Evolutionary conservation across 1,140 invertebrate genomes (phyloP), one percentile per base, ranked within the genome.

Genomic region (Heliconius nattereri): DNA sequence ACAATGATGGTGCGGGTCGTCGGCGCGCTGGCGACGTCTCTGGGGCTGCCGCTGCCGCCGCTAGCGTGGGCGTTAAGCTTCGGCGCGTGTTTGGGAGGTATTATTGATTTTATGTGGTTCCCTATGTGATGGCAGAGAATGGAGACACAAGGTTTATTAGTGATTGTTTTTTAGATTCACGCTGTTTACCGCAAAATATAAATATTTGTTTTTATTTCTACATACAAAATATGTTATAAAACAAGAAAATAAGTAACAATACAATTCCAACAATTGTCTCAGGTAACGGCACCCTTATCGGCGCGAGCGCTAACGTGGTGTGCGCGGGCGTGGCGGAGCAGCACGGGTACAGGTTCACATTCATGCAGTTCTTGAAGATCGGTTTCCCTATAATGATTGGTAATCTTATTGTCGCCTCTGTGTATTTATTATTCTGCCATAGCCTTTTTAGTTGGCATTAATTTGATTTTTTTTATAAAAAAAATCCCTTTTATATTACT

Each of bases 1-100:
- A 98, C 97, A 0, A 98, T 98, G 96, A 98, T 98, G 97, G 95
- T 98, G 40, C 95, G 96, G 35, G 97, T 98, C 29, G 95, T 96
- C 1, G 96, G 95, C 0, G 94, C 95, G 76, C 85, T 98, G 32
- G 95, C 89, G 37, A 75, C 70, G 96, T 97, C 85, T 80, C 87
- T 8, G 95, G 95, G 2, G 11, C 91, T 98, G n/a, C 97, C 97
- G 0, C 86, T 98, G 9, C 95, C 96, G 71, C 97, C 97, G 1
- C 89, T 98, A 2, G 95, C 97, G 45, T 97, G 97, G 96, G 97
- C 97, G 1, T 91, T 98, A 7, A 96, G 97, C 26, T 97, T 98
- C 84, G 98, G 98, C 5, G 97, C 97, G 40, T 98, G 97, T 91
- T 94, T 98, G 81, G 97, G 97, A 95, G 97, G 97, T 97, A 11